phyloP scores from a whole-genome alignment of 2,797 vertebrate genomes.

The Denticeps clupeoides region DNA sequence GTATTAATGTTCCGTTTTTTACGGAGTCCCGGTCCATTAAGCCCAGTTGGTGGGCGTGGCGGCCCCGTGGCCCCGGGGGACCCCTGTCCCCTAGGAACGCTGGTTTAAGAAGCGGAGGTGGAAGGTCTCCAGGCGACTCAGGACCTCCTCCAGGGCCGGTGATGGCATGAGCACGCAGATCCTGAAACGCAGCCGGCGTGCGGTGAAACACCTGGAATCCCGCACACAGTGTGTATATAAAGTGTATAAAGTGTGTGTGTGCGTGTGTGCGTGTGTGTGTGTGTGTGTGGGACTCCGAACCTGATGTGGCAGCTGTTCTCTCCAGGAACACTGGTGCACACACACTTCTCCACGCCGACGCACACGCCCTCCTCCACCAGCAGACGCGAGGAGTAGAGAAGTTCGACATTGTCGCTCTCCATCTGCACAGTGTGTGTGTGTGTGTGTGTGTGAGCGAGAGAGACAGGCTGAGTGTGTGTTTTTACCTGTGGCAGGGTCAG shows the following conservation, averaged over 20 bases:
- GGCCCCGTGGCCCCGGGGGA: too few relatives aligned
- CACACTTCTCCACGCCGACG: constrained; percentile 11
- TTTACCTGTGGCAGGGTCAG: too few relatives aligned
- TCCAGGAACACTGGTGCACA: constrained; percentile 1
- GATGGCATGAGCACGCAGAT: constrained; percentile 17
- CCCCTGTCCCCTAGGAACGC: too few relatives aligned
- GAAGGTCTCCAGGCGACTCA: constrained; percentile 9
- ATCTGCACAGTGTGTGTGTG: not conserved
- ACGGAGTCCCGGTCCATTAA: too few relatives aligned
- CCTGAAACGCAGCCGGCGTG: too few relatives aligned
- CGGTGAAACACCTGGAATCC: not conserved
- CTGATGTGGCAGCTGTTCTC: constrained; percentile 11
- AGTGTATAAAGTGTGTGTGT: not conserved
- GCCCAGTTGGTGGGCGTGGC: too few relatives aligned
- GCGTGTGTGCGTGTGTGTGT: constrained; percentile 9
- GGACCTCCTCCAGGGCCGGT: constrained; percentile 12
- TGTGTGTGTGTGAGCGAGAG: too few relatives aligned
- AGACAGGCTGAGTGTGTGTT: too few relatives aligned
- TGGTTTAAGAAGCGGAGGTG: constrained; percentile 4
- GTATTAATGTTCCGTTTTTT: too few relatives aligned
- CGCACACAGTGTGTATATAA: not conserved
- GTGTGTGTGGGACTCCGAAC: constrained; percentile 1
- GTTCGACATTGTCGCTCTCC: constrained; percentile 1
- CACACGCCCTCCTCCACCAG: constrained; percentile 19
- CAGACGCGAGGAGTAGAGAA: constrained; percentile 13